phyloP scores from a whole-genome alignment of 2,113 vertebrate species.

The Cavia porcellus region DNA sequence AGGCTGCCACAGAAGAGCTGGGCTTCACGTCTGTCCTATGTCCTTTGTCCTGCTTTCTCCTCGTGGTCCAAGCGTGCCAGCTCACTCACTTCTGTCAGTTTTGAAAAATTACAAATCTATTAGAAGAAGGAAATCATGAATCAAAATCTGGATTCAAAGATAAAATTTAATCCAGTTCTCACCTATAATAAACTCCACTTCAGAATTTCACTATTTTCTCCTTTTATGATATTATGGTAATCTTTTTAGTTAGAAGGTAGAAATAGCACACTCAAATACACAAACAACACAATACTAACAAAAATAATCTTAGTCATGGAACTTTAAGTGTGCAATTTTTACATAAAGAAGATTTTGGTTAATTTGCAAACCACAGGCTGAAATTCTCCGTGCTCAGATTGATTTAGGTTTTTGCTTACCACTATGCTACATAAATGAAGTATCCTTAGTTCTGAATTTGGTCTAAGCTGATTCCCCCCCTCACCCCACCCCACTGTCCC shows the following conservation, averaged over 20 bases:
- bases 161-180: conserved; percentile 11
- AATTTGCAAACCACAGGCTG: conserved; percentile 3
- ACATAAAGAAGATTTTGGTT: background rate
- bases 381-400: background rate
- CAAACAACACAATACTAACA: background rate
- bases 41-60: background rate
- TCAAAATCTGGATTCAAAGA: conserved; percentile 29
- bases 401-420: background rate
- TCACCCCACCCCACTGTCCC: too few species aligned
- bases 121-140: background rate
- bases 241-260: conserved; percentile 36
- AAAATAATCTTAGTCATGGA: background rate
- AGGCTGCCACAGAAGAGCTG: background rate
- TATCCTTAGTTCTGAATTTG: conserved; percentile 30
- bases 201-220: conserved; percentile 37
- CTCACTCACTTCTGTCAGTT: background rate
- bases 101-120: background rate
- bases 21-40: background rate
- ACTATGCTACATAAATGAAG: conserved; percentile 20
- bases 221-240: background rate
- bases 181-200: background rate
- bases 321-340: background rate
- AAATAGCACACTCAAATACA: background rate
- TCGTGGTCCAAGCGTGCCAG: background rate
- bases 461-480: background rate